phyloP scores from a whole-genome alignment of 1,140 invertebrate genomes.

The Wiebesia pumilae region DNA sequence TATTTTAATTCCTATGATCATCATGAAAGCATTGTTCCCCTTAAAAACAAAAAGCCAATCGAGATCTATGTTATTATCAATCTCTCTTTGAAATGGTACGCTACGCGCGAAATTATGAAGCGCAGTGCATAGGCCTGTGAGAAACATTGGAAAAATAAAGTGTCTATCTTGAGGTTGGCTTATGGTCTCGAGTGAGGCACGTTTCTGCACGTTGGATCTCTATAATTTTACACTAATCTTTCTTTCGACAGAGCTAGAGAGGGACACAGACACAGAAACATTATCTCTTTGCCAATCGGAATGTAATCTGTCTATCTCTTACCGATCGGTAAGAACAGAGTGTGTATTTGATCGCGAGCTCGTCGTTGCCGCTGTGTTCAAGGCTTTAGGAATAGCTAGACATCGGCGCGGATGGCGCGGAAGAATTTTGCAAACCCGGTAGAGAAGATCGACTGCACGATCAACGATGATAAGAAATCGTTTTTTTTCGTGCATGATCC shows the following conservation, averaged over 20 bases:
- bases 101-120: slow-evolving; percentile 32
- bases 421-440: slow-evolving; percentile 1
- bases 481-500: not conserved
- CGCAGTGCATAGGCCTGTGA: slow-evolving; percentile 38
- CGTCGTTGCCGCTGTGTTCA: not conserved
- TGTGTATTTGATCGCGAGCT: not conserved
- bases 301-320: slow-evolving; percentile 71
- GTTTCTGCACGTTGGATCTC: slow-evolving; percentile 58
- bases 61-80: slow-evolving; percentile 13
- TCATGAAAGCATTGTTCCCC: slow-evolving; percentile 47
- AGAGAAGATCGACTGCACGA: not conserved
- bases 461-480: slow-evolving; percentile 37
- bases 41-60: slow-evolving; percentile 55
- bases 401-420: slow-evolving; percentile 20
- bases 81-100: slow-evolving; percentile 34
- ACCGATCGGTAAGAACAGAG: slow-evolving; percentile 34
- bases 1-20: slow-evolving; percentile 5
- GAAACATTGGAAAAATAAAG: slow-evolving; percentile 54
- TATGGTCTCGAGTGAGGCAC: slow-evolving; percentile 57
- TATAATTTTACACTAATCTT: slow-evolving; percentile 71
- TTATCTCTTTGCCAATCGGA: slow-evolving; percentile 38
- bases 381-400: not conserved
- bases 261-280: not conserved
- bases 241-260: not conserved
- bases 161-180: slow-evolving; percentile 2